Evolutionary conservation across 1,140 invertebrate species (phyloP), one percentile per base, ranked within the genome.

Genomic region (Pararge aegeria): DNA sequence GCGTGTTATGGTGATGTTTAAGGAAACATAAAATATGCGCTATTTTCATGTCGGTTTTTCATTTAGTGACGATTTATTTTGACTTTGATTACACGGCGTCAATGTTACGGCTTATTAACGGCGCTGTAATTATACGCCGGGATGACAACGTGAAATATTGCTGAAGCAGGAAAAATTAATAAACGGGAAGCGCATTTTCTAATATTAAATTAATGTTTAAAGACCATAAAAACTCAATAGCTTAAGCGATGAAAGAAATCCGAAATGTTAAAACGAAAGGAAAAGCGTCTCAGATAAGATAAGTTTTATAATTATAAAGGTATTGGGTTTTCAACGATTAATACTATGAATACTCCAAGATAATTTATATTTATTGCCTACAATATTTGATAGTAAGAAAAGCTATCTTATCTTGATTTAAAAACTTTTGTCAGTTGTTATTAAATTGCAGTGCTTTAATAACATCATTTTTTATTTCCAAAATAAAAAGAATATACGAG

Each of bases 21-120:
- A 81, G 80, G 64, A 16, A 42, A 2, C 38, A 16, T 42, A 46
- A 46, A 46, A 46, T 21, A 46, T 46, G 10, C 38, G 13, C 50
- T 77, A 74, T 78, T 84, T 80, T 78, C 78, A 78, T 80, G 82
- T 64, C 73, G 66, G 73, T 74, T 80, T 80, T 86, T 82, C 78
- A 82, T 86, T 85, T 73, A 56, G 61, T 60, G 44, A 61, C 63
- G 78, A 87, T 83, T 87, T 80, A 82, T 81, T 77, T 69, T 58
- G 72, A 78, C 80, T 73, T 80, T 85, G 83, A 89, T 87, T 87
- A 88, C 75, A 80, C 63, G 61, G 72, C 75, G 76, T 75, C 76
- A 78, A 78, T 75, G 77, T 72, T 71, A 73, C 62, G 67, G 71
- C 73, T 80, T 83, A 85, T 87, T 83, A 83, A 84, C 73, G 73